A percentile compares a stretch with the other conserved stretches of the same genome.
Conservation (phyloP, 2,113 vertebrate species). For the Cavia aperea region DNA sequence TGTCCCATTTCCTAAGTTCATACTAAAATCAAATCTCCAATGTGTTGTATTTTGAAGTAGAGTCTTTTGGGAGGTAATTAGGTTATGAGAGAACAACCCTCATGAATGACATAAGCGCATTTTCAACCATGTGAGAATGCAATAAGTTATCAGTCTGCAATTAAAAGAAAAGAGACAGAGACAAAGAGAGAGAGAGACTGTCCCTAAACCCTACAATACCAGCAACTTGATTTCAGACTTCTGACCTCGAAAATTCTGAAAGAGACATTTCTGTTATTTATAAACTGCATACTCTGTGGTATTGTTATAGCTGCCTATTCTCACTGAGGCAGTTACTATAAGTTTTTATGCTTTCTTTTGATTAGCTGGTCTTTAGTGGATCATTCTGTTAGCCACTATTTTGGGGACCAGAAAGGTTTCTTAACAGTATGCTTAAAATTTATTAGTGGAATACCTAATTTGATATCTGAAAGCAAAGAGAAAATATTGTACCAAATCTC, state of each 20-base stretch:
- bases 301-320: background rate
- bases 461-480: background rate
- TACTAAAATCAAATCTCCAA: background rate
- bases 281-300: background rate
- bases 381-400: background rate
- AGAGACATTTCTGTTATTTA: background rate
- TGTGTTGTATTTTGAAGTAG: background rate
- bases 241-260: background rate
- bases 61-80: background rate
- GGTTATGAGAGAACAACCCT: background rate
- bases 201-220: background rate
- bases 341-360: constrained; percentile 10
- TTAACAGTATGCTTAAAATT: background rate
- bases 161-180: background rate
- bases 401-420: constrained; percentile 8
- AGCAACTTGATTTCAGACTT: background rate
- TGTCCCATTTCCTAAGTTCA: background rate
- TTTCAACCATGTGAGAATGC: background rate
- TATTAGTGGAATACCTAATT: constrained; percentile 8
- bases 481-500: background rate
- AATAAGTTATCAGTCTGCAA: background rate
- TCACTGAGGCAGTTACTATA: background rate
- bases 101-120: background rate
- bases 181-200: no score
- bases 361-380: background rate